A percentile compares a stretch with the other conserved stretches of the same genome.
Conservation (phyloP, 2,797 vertebrate species). For the Clarias fuscus region DNA sequence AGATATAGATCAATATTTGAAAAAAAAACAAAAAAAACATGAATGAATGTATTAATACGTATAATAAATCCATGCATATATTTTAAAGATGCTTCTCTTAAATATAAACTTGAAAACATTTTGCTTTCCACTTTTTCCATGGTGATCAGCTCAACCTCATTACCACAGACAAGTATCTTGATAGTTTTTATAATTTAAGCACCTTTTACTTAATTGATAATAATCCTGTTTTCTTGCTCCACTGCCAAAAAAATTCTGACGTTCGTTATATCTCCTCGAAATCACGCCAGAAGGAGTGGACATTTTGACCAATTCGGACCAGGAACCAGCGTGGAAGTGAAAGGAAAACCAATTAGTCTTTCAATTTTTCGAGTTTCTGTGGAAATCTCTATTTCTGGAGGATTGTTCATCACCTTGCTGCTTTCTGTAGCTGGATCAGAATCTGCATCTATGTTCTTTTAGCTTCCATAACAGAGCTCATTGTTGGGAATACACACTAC, state of each 20-base stretch:
- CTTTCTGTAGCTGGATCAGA: constrained; percentile 26
- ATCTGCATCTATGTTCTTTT: constrained; percentile 8
- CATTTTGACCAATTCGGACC: not conserved
- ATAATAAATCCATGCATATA: not conserved
- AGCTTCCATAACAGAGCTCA: constrained; percentile 13
- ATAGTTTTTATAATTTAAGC: not conserved
- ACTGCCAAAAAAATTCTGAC: not conserved
- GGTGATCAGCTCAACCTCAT: not conserved
- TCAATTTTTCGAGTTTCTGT: constrained; percentile 22
- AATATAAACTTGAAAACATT: not conserved
- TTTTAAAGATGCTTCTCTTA: not conserved
- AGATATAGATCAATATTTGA: not conserved
- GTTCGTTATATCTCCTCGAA: not conserved
- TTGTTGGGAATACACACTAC: not conserved
- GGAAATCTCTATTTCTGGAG: constrained; percentile 37
- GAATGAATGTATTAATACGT: not conserved
- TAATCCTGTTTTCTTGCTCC: not conserved
- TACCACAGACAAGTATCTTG: too few relatives aligned
- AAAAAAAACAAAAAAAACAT: too few relatives aligned
- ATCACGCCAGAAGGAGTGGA: not conserved
- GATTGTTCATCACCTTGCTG: constrained; percentile 16
- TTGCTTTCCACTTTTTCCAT: not conserved
- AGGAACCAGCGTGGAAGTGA: constrained; percentile 31
- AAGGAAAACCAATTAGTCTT: constrained; percentile 29
- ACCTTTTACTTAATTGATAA: not conserved